phyloP scores from a whole-genome alignment of 2,797 vertebrate species.

The Aldrovandia affinis region DNA sequence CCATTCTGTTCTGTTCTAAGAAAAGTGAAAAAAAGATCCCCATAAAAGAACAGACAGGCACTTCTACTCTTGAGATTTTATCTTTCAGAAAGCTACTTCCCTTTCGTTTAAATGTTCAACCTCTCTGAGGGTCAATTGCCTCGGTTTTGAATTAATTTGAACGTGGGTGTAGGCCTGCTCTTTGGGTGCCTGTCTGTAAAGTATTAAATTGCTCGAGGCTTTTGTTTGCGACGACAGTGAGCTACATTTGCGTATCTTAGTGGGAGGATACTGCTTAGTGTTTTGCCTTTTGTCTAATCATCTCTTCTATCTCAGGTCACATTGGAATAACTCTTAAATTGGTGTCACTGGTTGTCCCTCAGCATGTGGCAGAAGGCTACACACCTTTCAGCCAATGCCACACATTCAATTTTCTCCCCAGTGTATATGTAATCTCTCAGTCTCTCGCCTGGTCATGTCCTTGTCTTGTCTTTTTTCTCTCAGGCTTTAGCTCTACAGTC shows the following conservation, averaged over 20 bases:
- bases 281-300: conserved; percentile 29
- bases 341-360: too few species aligned
- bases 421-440: too few species aligned
- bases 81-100: neutral
- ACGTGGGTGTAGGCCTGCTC: neutral
- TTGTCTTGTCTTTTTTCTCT: too few species aligned
- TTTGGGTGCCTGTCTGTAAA: neutral
- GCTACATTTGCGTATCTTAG: conserved; percentile 13
- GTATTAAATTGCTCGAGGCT: conserved; percentile 19
- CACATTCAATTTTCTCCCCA: too few species aligned
- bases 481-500: too few species aligned
- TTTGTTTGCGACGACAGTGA: conserved; percentile 5
- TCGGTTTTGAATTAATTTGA: neutral
- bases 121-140: neutral
- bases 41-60: neutral
- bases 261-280: conserved; percentile 20
- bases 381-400: too few species aligned
- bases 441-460: too few species aligned
- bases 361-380: too few species aligned
- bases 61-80: conserved; percentile 5
- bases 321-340: neutral
- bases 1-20: neutral
- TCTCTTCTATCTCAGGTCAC: neutral
- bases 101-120: neutral
- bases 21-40: neutral